These are phyloP conservation scores for Phymatocera aterrima DNA, from an alignment of 2,888 invertebrate genomes.

Conservation along the genomic window DNA sequence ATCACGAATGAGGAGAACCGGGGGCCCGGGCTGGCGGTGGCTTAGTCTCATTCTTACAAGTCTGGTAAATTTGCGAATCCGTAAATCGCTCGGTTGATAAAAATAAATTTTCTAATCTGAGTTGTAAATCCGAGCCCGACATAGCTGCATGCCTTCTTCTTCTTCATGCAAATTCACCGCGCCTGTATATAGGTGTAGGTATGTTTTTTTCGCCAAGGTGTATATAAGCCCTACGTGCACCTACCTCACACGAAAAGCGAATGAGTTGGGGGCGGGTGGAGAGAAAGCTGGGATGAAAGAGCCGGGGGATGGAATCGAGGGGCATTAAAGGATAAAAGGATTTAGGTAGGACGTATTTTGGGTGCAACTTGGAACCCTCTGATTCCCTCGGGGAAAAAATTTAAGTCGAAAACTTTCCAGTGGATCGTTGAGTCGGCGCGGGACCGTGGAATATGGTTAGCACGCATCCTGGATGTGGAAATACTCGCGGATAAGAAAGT, in stretches of 20 bases:
- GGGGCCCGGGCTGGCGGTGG: no score
- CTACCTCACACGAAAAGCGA: constrained; percentile 36
- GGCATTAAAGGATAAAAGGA: constrained; percentile 67
- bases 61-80: constrained; percentile 55
- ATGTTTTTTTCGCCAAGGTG: not conserved
- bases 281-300: not conserved
- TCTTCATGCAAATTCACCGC: not conserved
- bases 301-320: constrained; percentile 23
- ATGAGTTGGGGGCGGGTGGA: constrained; percentile 50
- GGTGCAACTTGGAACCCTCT: constrained; percentile 63
- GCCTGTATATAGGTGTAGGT: not conserved
- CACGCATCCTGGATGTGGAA: constrained; percentile 4
- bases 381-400: constrained; percentile 48
- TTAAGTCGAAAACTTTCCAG: constrained; percentile 18
- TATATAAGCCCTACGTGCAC: not conserved
- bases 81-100: constrained; percentile 61
- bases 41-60: not conserved
- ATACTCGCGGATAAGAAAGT: not conserved
- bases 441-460: constrained; percentile 9
- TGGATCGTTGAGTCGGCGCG: constrained; percentile 9
- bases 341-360: constrained; percentile 68
- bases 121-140: not conserved
- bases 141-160: no score
- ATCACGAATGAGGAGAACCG: not conserved
- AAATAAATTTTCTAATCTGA: constrained; percentile 58